Conservation (phyloP, 1,140 invertebrate genomes). For the Meloidogyne hapla region DNA sequence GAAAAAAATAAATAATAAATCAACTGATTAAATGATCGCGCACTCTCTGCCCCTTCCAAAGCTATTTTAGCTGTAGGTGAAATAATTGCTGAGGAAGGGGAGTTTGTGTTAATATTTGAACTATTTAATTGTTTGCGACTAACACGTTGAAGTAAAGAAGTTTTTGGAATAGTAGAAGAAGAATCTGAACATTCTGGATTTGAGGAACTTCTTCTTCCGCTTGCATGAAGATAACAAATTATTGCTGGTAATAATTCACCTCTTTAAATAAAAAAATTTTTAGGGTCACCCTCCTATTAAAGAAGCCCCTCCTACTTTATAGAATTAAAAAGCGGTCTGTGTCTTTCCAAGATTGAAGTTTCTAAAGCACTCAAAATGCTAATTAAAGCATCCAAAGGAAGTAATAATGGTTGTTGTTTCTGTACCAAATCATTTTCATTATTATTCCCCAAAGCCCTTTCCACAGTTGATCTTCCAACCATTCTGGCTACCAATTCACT, state of each 20-base stretch:
- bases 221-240: constrained; percentile 23
- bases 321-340: constrained; percentile 10
- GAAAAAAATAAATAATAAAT: neutral
- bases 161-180: neutral
- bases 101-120: neutral
- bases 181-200: neutral
- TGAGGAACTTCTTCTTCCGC: constrained; percentile 12
- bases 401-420: constrained; percentile 8
- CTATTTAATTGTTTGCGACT: neutral
- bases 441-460: neutral
- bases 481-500: constrained; percentile 16
- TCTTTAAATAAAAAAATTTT: constrained; percentile 8
- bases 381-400: constrained; percentile 20
- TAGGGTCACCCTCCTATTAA: no score
- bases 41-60: constrained; percentile 21
- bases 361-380: constrained; percentile 24
- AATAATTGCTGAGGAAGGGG: neutral
- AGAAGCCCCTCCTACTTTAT: neutral
- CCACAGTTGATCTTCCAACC: constrained; percentile 6
- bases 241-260: constrained; percentile 18
- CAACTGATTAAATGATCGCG: constrained; percentile 21
- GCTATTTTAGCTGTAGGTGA: constrained; percentile 5
- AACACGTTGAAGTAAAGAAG: neutral
- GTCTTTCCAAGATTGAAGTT: neutral
- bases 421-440: neutral